These are phyloP conservation scores for Protonemura montana DNA, from an alignment of 2,888 invertebrate species.

Conservation along the genomic window DNA sequence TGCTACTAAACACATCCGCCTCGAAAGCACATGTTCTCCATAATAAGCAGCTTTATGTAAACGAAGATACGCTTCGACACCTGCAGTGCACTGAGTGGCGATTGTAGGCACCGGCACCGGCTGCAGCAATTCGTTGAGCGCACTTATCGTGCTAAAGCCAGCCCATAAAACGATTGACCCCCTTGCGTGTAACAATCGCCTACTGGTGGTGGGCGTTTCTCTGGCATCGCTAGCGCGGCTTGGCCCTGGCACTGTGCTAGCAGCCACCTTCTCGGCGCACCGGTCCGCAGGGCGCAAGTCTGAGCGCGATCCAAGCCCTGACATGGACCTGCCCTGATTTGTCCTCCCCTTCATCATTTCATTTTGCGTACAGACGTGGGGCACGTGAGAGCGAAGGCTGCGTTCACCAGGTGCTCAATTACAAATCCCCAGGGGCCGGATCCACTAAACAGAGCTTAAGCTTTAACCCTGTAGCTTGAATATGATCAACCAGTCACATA, in stretches of 20 bases:
- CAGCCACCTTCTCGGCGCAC: slow-evolving; percentile 14
- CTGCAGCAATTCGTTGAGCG: not conserved
- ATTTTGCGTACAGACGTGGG: too few species aligned
- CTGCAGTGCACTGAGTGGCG: not conserved
- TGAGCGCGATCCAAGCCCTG: not conserved
- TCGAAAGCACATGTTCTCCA: too few species aligned
- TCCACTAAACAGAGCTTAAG: too few species aligned
- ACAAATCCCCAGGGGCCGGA: too few species aligned
- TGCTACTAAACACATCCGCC: too few species aligned
- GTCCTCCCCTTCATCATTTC: too few species aligned
- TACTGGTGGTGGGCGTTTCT: slow-evolving; percentile 35
- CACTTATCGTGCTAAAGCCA: slow-evolving; percentile 26
- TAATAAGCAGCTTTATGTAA: too few species aligned
- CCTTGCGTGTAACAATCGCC: slow-evolving; percentile 21
- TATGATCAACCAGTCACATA: too few species aligned
- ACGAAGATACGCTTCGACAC: not conserved
- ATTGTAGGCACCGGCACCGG: not conserved
- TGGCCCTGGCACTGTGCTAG: slow-evolving; percentile 12
- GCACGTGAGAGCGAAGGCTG: too few species aligned
- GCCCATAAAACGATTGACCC: slow-evolving; percentile 35
- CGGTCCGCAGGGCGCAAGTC: not conserved
- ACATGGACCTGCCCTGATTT: too few species aligned
- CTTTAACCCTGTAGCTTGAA: too few species aligned
- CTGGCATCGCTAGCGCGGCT: not conserved
- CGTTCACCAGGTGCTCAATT: too few species aligned